Evolutionary conservation across 2,113 vertebrate species (phyloP).

Genomic region (Struthidea cinerea): DNA sequence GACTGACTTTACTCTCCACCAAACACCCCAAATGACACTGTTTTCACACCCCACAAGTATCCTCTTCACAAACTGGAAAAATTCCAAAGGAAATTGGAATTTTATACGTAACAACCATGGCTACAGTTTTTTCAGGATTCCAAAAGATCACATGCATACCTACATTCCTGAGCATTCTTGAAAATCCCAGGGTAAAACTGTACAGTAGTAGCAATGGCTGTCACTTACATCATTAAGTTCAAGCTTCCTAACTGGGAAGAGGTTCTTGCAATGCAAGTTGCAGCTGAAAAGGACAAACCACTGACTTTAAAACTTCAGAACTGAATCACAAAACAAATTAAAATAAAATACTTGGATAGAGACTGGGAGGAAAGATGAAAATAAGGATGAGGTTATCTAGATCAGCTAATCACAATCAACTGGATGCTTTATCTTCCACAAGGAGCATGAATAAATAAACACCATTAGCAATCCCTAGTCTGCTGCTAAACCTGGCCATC

Average conservation of each 20-base stretch:
- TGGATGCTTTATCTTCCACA: conserved; percentile 33
- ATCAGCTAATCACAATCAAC: conserved; percentile 47
- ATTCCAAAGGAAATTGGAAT: background rate
- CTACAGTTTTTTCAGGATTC: background rate
- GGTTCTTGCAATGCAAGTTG: background rate
- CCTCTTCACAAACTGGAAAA: background rate
- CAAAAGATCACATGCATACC: background rate
- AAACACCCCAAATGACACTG: background rate
- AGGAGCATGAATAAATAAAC: conserved; percentile 57
- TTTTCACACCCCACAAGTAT: background rate
- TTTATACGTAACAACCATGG: background rate
- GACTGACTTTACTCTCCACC: background rate
- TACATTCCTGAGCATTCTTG: background rate
- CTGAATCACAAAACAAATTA: background rate
- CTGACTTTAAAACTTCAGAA: background rate
- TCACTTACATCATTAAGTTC: background rate
- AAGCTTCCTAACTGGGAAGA: background rate
- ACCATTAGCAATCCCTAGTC: conserved; percentile 39
- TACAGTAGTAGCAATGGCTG: background rate
- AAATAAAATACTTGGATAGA: background rate
- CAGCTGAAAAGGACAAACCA: background rate
- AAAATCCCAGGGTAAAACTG: background rate
- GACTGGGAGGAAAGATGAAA: background rate
- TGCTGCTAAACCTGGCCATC: conserved; percentile 31
- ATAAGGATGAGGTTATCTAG: conserved; percentile 23